These are phyloP conservation scores for Parauchenoglanis punctatus DNA, from an alignment of 2,797 vertebrate species.

Conservation along the genomic window DNA sequence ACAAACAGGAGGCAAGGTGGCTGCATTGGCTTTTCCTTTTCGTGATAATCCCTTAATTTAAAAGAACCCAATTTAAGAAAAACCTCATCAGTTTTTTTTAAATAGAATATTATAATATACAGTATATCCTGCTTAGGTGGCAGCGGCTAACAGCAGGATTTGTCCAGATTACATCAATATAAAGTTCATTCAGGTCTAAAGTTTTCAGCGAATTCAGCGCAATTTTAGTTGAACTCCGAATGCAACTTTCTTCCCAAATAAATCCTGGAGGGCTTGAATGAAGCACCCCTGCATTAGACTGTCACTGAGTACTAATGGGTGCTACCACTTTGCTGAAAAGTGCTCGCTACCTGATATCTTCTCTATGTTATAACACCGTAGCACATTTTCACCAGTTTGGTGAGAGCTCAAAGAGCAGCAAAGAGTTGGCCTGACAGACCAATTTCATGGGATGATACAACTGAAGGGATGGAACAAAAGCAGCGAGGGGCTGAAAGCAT, in stretches of 20 bases:
- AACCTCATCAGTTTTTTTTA: conserved; percentile 1
- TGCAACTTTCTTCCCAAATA: neutral
- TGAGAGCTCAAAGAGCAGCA: conserved; percentile 14
- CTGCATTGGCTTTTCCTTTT: conserved; percentile 6
- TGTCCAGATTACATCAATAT: neutral
- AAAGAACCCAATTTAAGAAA: conserved; percentile 14
- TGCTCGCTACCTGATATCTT: neutral
- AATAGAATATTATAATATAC: conserved; percentile 7
- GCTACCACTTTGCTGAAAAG: neutral
- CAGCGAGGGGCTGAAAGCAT: conserved; percentile 23
- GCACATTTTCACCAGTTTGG: neutral
- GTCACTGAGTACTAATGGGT: neutral
- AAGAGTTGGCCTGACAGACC: conserved; percentile 30
- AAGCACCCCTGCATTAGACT: neutral
- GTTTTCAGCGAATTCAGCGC: neutral
- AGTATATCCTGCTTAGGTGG: conserved; percentile 15
- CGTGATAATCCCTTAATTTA: conserved; percentile 23
- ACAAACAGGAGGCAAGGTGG: neutral
- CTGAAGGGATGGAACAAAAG: conserved; percentile 15
- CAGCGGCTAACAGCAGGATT: neutral
- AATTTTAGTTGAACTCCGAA: neutral
- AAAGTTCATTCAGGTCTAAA: neutral
- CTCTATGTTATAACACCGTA: neutral
- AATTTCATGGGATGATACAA: conserved; percentile 37
- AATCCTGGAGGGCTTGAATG: conserved; percentile 1